Evolutionary conservation across 1,140 invertebrate species (phyloP), one percentile per base, ranked within the genome.

Genomic region (Saccostrea cuccullata): DNA sequence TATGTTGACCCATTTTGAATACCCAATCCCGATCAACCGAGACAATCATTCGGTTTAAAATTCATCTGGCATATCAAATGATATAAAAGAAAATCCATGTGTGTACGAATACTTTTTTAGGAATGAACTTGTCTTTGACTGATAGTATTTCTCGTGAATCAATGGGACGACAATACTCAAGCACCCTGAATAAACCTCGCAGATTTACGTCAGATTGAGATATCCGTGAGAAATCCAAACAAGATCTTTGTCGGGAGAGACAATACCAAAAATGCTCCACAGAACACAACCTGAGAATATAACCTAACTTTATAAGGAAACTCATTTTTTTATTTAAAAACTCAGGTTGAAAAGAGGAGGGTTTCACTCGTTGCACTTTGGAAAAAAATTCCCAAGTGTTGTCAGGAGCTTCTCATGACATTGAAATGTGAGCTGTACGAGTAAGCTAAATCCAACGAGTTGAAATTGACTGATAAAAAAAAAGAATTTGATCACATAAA

Each of bases 1-100:
- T 77, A 77, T 36, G 70, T 77, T 77, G 70, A 77, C 70, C 70
- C 26, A 77, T 77, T 77, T 77, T 77, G 70, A 77, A 77, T 77
- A 30, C 70, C 70, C 30, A 77, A 77, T 77, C 70, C 70, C 70
- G 26, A 77, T 77, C 70, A 77, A 77, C 70, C 70, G 70, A 36
- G 12, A 77, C 70, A 77, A 77, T 77, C 26, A 77, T 77, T 36
- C 70, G 30, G 70, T 77, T 77, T 77, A 77, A 77, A 77, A 77
- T 77, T 30, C 70, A 30, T 77, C 26, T 30, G 70, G 70, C 70
- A 77, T 77, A 77, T 77, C 70, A 77, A 77, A 77, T 77, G 70
- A 77, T 77, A 77, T 77, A 26, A 77, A 67, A 77, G 70, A 77
- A 77, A 77, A 26, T 77, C 70, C 70, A 77, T 77, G 70, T 77